Conservation (phyloP, 1,140 invertebrate species). For the Cepaea nemoralis region DNA sequence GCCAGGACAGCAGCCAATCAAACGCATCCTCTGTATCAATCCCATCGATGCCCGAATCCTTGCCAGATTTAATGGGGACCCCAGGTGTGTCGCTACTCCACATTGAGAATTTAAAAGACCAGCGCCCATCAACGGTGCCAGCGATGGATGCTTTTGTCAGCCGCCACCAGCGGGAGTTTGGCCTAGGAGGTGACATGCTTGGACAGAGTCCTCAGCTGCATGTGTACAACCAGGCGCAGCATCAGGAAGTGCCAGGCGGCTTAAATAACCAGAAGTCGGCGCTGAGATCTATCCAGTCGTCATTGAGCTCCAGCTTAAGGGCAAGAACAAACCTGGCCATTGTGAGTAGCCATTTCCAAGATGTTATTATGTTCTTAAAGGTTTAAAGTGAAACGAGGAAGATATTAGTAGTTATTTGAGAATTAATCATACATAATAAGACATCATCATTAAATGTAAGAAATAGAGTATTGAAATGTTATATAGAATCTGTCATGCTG, state of each 20-base stretch:
- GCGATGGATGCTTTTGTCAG: slow-evolving; percentile 30
- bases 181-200: slow-evolving; percentile 1
- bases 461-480: too few species aligned
- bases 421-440: too few species aligned
- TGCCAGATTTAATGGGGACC: slow-evolving; percentile 41
- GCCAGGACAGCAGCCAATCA: slow-evolving; percentile 47
- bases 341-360: slow-evolving; percentile 2
- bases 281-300: slow-evolving; percentile 25
- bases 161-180: slow-evolving; percentile 13
- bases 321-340: slow-evolving; percentile 1
- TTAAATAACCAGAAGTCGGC: background rate
- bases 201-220: background rate
- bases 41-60: slow-evolving; percentile 43
- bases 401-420: too few species aligned
- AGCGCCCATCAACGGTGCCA: slow-evolving; percentile 30
- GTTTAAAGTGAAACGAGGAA: background rate
- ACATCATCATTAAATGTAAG: too few species aligned
- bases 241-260: background rate
- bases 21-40: slow-evolving; percentile 49
- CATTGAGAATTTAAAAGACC: slow-evolving; percentile 28
- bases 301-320: slow-evolving; percentile 31
- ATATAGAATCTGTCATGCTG: too few species aligned
- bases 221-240: background rate
- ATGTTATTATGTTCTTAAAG: too few species aligned
- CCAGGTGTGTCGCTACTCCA: slow-evolving; percentile 23